Conservation (phyloP, 1,140 invertebrate species). For the Pectinophora gossypiella region DNA sequence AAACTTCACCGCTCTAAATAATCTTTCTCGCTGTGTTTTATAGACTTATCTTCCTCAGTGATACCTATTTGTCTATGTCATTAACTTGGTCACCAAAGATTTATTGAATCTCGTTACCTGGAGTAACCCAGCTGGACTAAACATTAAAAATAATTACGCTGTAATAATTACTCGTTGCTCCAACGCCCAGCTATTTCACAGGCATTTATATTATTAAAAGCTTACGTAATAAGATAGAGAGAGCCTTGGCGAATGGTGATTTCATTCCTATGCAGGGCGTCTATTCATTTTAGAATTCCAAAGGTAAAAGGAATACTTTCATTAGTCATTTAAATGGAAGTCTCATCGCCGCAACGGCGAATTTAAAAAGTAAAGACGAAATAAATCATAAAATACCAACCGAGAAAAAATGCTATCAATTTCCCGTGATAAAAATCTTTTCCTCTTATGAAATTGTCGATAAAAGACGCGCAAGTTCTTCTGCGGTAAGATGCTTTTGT, state of each 20-base stretch:
- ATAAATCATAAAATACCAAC: conserved; percentile 58
- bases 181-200: no score
- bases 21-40: no score
- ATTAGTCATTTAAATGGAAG: conserved; percentile 40
- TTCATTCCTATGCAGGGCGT: background rate
- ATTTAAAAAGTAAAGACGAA: conserved; percentile 39
- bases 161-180: no score
- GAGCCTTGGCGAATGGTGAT: background rate
- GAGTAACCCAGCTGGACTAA: no score
- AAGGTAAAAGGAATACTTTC: conserved; percentile 22
- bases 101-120: no score
- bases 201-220: background rate
- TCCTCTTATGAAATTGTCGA: conserved; percentile 58
- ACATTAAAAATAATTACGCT: no score
- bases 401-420: conserved; percentile 56
- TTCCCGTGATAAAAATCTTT: conserved; percentile 56
- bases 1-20: no score
- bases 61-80: no score
- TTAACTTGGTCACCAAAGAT: no score
- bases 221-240: background rate
- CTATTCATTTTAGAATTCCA: conserved; percentile 2
- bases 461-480: conserved; percentile 40
- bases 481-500: conserved; percentile 11
- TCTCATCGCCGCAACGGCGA: conserved; percentile 22
- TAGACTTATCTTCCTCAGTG: no score